Conservation (phyloP, 2,113 vertebrate species). For the Amblyornis subalaris region DNA sequence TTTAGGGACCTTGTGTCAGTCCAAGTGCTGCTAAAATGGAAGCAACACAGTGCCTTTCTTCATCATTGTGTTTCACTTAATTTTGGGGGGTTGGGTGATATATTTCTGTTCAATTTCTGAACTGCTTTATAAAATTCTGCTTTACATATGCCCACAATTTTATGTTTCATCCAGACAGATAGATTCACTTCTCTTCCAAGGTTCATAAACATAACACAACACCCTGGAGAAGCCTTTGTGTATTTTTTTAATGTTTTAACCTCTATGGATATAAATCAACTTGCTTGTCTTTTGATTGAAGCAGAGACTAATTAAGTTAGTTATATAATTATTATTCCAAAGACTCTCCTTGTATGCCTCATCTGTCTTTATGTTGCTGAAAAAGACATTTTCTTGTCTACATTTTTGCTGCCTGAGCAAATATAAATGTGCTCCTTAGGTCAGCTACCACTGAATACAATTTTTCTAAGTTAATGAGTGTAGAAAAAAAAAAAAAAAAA, state of each 20-base stretch:
- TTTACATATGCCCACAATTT: background rate
- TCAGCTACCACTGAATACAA: conserved; percentile 6
- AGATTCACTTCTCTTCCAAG: background rate
- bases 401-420: conserved; percentile 49
- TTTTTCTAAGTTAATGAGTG: conserved; percentile 32
- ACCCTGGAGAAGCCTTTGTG: background rate
- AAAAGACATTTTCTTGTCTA: conserved; percentile 18
- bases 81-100: accelerated
- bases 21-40: background rate
- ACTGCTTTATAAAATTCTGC: background rate
- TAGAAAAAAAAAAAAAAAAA: background rate
- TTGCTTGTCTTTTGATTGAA: conserved; percentile 5
- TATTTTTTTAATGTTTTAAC: background rate
- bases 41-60: accelerated
- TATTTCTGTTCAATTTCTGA: background rate
- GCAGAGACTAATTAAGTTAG: conserved; percentile 30
- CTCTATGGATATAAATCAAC: background rate
- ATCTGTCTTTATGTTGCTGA: conserved; percentile 50
- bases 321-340: conserved; percentile 45
- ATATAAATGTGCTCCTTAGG: conserved; percentile 27
- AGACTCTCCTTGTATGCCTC: background rate
- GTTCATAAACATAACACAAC: background rate
- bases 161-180: background rate
- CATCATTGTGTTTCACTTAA: background rate
- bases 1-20: background rate